Conservation (phyloP, 2,888 invertebrate species). For the Rotaria socialis region DNA sequence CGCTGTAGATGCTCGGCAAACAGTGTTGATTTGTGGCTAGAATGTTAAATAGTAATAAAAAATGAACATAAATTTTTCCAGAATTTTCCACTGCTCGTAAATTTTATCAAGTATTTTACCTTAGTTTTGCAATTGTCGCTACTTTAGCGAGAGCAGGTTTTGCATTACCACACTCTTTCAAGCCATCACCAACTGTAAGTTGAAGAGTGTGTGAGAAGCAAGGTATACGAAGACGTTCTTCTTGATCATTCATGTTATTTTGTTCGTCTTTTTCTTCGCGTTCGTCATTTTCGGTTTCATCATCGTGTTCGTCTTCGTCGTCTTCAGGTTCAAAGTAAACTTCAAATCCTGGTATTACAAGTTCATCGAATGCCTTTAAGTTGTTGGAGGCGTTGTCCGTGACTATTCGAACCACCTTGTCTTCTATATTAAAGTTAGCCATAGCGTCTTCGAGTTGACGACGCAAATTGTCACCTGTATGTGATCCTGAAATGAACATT, state of each 20-base stretch:
- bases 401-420: neutral
- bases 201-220: slow-evolving; percentile 42
- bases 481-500: neutral
- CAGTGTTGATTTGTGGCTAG: neutral
- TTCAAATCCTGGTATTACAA: slow-evolving; percentile 1
- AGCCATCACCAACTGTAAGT: slow-evolving; percentile 28
- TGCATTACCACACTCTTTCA: slow-evolving; percentile 18
- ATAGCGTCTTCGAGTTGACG: neutral
- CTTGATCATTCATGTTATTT: neutral
- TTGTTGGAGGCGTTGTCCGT: slow-evolving; percentile 42
- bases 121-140: neutral
- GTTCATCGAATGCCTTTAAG: slow-evolving; percentile 38
- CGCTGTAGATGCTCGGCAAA: neutral
- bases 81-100: too few relatives aligned
- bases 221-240: neutral
- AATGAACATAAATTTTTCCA: too few relatives aligned
- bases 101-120: neutral
- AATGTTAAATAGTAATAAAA: neutral
- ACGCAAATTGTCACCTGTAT: neutral
- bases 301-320: slow-evolving; percentile 36
- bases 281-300: neutral
- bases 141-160: neutral
- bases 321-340: neutral
- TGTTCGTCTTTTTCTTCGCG: neutral
- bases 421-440: neutral